Evolutionary conservation across 1,140 invertebrate species (phyloP), one percentile per base, ranked within the genome.

Genomic region (Anoplophora glabripennis): DNA sequence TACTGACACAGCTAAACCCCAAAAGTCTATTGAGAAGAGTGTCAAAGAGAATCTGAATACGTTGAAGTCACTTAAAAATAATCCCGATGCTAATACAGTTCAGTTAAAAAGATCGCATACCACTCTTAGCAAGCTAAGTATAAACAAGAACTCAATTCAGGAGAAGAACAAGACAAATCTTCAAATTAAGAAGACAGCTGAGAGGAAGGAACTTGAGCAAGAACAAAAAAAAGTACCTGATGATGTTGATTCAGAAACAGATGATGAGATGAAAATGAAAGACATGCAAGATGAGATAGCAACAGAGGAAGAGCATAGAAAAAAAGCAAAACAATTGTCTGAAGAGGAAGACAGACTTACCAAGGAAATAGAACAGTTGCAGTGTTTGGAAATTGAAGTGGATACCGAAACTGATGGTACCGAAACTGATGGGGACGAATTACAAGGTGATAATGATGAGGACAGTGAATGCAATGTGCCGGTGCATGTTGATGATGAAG

Each of bases 351-450:
- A 89, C 60, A 80, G 83, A 1, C 68, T 93, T n/a, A 89, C 89
- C 62, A 83, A 87, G 47, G 89, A 93, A 74, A 91, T 92, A 59
- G 89, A 93, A 71, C 78, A 88, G 45, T 79, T 87, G 51, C 85
- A 93, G 72, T 89, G 84, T 18, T 84, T 89, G 0, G 90, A 93
- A 70, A 89, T 89, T 56, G 89, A 90, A 76, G 79, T 90, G 18
- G 89, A 90, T 64, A 90, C 88, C 0, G 89, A 90, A 76, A 90
- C 88, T 0, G 88, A 90, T 73, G 88, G 89, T 61, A 86, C 84
- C 7, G 85, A 87, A 65, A 89, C 86, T 0, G 86, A 88, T 61
- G 85, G 85, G 0, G 66, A 65, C 1, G 87, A 88, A 73, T 79
- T 85, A 42, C 79, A 84, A 2, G 77, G 82, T 14, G 86, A 86